Evolutionary conservation across 2,797 vertebrate species (phyloP).

Genomic region (Heliangelus exortis): DNA sequence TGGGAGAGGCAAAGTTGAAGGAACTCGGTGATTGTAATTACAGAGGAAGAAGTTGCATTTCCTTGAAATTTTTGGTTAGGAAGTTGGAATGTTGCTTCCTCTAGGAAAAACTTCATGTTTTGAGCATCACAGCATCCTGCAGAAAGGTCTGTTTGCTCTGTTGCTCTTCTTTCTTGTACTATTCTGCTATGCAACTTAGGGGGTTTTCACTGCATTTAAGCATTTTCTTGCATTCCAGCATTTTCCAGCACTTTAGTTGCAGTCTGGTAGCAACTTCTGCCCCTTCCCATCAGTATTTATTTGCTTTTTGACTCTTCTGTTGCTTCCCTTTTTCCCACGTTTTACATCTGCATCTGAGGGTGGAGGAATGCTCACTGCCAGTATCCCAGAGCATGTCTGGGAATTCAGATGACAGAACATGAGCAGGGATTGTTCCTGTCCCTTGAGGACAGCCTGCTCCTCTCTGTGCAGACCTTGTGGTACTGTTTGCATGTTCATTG

Average conservation of each 20-base stretch:
- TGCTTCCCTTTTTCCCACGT: not conserved
- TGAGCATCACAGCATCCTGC: accelerated
- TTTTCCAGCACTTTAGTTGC: not conserved
- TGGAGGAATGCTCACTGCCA: accelerated
- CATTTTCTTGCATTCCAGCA: not conserved
- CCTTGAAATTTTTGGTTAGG: not conserved
- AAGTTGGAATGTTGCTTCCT: not conserved
- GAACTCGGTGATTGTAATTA: not conserved
- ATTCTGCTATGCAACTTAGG: accelerated
- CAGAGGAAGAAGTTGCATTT: not conserved
- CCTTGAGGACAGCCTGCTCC: not conserved
- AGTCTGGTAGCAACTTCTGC: not conserved
- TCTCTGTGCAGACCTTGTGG: not conserved
- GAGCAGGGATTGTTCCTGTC: accelerated
- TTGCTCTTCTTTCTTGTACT: not conserved
- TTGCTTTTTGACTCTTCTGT: not conserved
- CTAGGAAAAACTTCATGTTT: not conserved
- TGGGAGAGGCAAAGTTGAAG: not conserved
- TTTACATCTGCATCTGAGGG: not conserved
- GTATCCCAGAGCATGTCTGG: not conserved
- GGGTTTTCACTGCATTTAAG: not conserved
- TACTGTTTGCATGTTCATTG: not conserved
- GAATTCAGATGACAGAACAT: accelerated
- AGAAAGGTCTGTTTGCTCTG: not conserved
- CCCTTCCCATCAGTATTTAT: not conserved